A percentile compares a stretch with the other conserved stretches of the same genome.
Evolutionary conservation across 2,113 vertebrate species (phyloP).

Genomic region (Axis porcinus): DNA sequence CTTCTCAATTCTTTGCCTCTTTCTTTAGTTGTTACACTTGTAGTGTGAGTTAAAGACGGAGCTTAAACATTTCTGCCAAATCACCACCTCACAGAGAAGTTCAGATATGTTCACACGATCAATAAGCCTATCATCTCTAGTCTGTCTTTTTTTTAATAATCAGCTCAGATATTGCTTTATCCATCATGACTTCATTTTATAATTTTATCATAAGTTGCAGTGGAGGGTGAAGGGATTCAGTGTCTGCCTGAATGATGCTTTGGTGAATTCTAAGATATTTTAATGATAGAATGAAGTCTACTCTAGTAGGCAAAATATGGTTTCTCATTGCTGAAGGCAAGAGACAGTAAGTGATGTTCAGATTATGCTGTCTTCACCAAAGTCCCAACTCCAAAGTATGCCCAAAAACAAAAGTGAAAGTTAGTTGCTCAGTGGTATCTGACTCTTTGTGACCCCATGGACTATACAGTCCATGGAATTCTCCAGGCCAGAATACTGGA

Average conservation of each 20-base stretch:
- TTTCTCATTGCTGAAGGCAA: not conserved
- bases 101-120: not conserved
- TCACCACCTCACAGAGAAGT: not conserved
- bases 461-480: not conserved
- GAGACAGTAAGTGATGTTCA: not conserved
- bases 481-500: not conserved
- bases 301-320: not conserved
- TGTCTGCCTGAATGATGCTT: not conserved
- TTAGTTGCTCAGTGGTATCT: fast-evolving
- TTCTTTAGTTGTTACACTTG: not conserved
- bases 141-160: not conserved
- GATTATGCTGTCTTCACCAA: not conserved
- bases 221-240: not conserved
- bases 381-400: not conserved
- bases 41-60: not conserved
- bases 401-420: not conserved
- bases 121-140: not conserved
- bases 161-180: not conserved
- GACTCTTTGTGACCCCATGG: fast-evolving
- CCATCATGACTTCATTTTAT: not conserved
- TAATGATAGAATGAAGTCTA: not conserved
- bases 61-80: not conserved
- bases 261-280: not conserved
- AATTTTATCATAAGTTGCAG: not conserved
- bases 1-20: not conserved